Base-by-base conservation (phyloP, 2,113 vertebrate genomes). In the Pterocles gutturalis region DNA sequence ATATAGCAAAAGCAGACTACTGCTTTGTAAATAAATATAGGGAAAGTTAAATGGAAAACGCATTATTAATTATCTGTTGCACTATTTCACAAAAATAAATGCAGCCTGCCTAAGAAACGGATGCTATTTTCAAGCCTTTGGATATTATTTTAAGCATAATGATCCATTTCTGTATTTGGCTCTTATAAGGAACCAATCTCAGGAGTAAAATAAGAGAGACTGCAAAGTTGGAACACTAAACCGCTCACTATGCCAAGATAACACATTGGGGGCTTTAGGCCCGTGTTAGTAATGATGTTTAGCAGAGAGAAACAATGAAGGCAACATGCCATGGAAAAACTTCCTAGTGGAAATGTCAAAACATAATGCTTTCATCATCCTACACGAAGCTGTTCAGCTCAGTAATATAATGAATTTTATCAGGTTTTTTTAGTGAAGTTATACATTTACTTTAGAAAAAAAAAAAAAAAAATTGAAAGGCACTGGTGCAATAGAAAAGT, bases 111-210 rank as follows among this genome's bases (percentile, higher is more conserved):
- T 85, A 55, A 79, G 89, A 76, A 95, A 89, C 4, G 34, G 92
- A 89, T 93, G 90, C 97, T 84, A 53, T 92, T 94, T 97, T 94
- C 86, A 91, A 93, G 83, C 51, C 78, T 54, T 79, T 10, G 21
- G 76, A 82, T 94, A 89, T 90, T 87, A 89, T 77, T 81, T 71
- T 51, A 79, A 88, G 76, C 54, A 72, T 79, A 90, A 94, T 49
- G 78, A 93, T 94, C 84, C 82, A 66, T 90, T 91, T 96, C 82
- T 85, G 57, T 33, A 58, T 67, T 91, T 87, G 78, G 78, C 79
- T 95, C 41, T n/a, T 20, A 26, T 3, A 84, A 55, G 43, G 43
- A 89, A 46, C 46, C 46, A 54, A 24, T 36, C 91, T 92, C 89
- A 78, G 80, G 81, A 87, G 80, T 62, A 75, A 82, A 95, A 81